These are phyloP conservation scores for Centruroides vittatus DNA, from an alignment of 1,140 invertebrate genomes.

Conservation along the genomic window DNA sequence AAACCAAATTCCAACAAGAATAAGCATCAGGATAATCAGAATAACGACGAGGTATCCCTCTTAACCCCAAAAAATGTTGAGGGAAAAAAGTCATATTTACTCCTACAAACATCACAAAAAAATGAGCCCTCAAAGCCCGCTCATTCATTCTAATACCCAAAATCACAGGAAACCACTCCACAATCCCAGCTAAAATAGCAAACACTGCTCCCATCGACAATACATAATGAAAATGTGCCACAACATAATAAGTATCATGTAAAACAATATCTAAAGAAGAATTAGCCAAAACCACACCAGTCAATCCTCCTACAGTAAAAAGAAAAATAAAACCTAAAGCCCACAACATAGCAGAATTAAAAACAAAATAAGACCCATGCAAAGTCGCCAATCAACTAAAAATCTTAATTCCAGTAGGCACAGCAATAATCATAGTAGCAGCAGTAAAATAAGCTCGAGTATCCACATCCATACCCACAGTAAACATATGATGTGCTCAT, in stretches of 20 bases:
- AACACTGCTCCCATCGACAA: conserved; percentile 51
- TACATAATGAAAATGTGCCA: conserved; percentile 55
- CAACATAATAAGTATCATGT: conserved; percentile 60
- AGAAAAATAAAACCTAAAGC: conserved; percentile 53
- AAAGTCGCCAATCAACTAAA: conserved; percentile 34
- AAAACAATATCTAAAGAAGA: conserved; percentile 51
- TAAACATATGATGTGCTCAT: conserved; percentile 55
- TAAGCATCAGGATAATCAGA: conserved; percentile 52
- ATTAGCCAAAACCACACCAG: conserved; percentile 45
- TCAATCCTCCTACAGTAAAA: conserved; percentile 34
- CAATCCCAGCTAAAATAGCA: conserved; percentile 48
- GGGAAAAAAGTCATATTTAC: no score
- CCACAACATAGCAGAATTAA: conserved; percentile 41
- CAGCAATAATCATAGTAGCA: conserved; percentile 50
- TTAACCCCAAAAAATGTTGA: conserved; percentile 31
- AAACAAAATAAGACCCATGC: conserved; percentile 32
- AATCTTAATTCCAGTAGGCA: conserved; percentile 44
- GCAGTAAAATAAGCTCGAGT: conserved; percentile 54
- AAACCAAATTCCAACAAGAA: conserved; percentile 45
- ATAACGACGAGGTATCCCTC: conserved; percentile 43
- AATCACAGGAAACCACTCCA: conserved; percentile 49
- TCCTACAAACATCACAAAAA: no score
- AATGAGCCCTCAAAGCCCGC: no score
- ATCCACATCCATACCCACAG: conserved; percentile 53
- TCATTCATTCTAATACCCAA: conserved; percentile 26